Evolutionary conservation across 1,140 invertebrate species (phyloP).

Genomic region (Megathymus violae): DNA sequence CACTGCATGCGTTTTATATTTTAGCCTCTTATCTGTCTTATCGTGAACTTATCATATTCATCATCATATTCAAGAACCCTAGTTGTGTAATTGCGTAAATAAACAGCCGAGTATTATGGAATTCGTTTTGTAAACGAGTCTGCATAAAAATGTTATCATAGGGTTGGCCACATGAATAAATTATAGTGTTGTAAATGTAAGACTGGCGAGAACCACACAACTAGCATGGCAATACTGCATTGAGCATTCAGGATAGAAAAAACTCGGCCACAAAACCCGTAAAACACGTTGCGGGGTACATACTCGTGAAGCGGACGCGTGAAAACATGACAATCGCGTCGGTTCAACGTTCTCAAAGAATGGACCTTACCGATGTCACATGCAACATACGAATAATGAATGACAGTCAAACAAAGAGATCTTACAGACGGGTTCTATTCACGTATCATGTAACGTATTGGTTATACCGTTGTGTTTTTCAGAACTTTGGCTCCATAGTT

Average conservation of each 20-base stretch:
- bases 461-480: conserved; percentile 27
- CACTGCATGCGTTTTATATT: conserved; percentile 27
- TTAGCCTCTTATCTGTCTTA: conserved; percentile 22
- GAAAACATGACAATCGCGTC: conserved; percentile 58
- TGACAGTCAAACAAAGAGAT: conserved; percentile 69
- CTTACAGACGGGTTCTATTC: conserved; percentile 39
- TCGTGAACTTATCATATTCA: conserved; percentile 28
- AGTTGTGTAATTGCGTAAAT: conserved; percentile 12
- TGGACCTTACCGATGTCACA: conserved; percentile 66
- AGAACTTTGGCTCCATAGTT: conserved; percentile 8
- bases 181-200: conserved; percentile 3
- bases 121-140: conserved; percentile 32
- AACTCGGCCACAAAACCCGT: conserved; percentile 42
- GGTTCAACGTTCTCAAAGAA: conserved; percentile 76
- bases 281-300: conserved; percentile 62
- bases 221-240: conserved; percentile 21
- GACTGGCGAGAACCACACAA: conserved; percentile 12
- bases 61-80: conserved; percentile 13
- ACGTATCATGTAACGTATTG: conserved; percentile 25
- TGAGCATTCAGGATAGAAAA: conserved; percentile 19
- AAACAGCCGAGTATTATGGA: conserved; percentile 9
- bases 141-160: conserved; percentile 2
- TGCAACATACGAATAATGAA: conserved; percentile 78
- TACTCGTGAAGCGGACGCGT: conserved; percentile 44
- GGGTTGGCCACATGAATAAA: neutral